Evolutionary conservation across 2,888 invertebrate genomes (phyloP), one percentile per base, ranked within the genome.

Genomic region (Poecilus cupreus): DNA sequence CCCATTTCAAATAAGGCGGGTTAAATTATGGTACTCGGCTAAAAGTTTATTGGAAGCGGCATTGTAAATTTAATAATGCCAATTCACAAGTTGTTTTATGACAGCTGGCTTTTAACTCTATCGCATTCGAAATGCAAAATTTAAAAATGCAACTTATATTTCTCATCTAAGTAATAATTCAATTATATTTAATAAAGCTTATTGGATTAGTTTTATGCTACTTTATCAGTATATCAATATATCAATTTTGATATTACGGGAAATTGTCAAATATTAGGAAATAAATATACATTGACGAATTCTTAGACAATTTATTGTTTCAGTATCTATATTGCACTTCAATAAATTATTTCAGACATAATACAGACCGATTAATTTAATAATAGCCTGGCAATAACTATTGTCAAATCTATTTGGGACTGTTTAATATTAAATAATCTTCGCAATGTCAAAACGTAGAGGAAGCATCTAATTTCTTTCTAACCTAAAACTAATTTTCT

Each of bases 31-130:
- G 32, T 60, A 32, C 37, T 18, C 39, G 37, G 64, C 37, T 32
- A 32, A 68, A 37, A 68, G 37, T 68, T 68, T 68, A 68, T 68
- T 68, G 64, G 64, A 68, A 8, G 37, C 64, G 64, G 64, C 64
- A 37, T 68, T 68, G 64, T 68, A 68, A 68, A 68, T 37, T 68
- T 68, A 68, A 68, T 68, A 68, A 68, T 68, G 37, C 32, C 64
- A 68, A 68, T 68, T 32, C 64, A 68, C 64, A 37, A 68, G 37
- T 68, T 37, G 64, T 13, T 68, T 68, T 68, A 68, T 68, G 60
- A 24, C 24, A 6, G 13, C 5, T 54, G 22, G 24, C 10, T 24
- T n/a, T 57, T 13, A 57, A 24, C 57, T 68, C 64, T 68, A 68
- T 68, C 64, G 37, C 37, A 13, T 18, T 18, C 64, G 4, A 68